These are phyloP conservation scores for Sipunculus nudus DNA, from an alignment of 2,888 invertebrate genomes.

Conservation along the genomic window DNA sequence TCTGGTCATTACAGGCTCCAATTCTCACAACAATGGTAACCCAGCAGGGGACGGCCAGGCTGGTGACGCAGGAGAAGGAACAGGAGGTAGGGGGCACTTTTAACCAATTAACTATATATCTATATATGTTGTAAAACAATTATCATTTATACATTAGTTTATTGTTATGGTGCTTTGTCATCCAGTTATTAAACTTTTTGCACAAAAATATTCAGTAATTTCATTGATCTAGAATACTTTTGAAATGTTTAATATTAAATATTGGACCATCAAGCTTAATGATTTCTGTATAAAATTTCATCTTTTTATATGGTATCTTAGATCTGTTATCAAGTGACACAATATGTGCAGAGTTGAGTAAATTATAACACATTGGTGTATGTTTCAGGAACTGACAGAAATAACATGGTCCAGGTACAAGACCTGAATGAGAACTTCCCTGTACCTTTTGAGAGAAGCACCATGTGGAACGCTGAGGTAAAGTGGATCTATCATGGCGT, in stretches of 20 bases:
- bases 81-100: constrained; percentile 46
- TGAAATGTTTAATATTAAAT: too few species aligned
- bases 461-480: constrained; percentile 56
- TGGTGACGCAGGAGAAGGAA: constrained; percentile 62
- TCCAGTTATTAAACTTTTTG: too few species aligned
- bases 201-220: too few species aligned
- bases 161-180: too few species aligned
- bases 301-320: too few species aligned
- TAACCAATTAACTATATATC: not conserved
- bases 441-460: constrained; percentile 55
- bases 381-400: constrained; percentile 60
- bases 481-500: constrained; percentile 55
- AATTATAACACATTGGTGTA: not conserved
- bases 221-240: too few species aligned
- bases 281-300: too few species aligned
- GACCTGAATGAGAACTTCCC: constrained; percentile 59
- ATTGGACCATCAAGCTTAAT: too few species aligned
- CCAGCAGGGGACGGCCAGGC: constrained; percentile 63
- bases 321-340: too few species aligned
- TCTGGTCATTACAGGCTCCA: constrained; percentile 62
- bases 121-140: too few species aligned
- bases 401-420: constrained; percentile 57
- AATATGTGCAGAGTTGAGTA: too few species aligned
- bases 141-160: too few species aligned
- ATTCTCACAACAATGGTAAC: constrained; percentile 61